Evolutionary conservation across 2,113 vertebrate genomes (phyloP).

Genomic region (Mus spicilegus): DNA sequence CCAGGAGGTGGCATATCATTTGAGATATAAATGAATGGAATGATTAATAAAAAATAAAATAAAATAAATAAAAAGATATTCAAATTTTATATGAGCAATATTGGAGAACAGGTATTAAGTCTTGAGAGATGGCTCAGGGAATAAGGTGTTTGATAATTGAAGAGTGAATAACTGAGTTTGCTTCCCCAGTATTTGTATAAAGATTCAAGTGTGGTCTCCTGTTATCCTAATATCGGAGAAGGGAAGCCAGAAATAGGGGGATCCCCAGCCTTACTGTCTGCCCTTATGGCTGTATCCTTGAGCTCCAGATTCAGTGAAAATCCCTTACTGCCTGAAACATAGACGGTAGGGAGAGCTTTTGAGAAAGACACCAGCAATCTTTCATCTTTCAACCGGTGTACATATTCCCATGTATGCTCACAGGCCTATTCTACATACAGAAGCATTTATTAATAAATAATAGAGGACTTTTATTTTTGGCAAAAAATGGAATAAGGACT

Average conservation of each 20-base stretch:
- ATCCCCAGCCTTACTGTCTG: neutral
- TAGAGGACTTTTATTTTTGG: neutral
- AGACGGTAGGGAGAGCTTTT: rapidly evolving
- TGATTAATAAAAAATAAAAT: too few relatives aligned
- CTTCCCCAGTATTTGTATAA: neutral
- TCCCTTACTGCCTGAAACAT: neutral
- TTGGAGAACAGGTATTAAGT: too few relatives aligned
- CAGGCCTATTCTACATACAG: neutral
- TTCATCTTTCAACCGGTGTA: neutral
- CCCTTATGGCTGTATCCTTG: neutral
- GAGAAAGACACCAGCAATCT: neutral
- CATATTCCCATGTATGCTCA: neutral
- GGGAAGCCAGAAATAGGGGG: neutral
- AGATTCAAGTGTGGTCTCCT: neutral
- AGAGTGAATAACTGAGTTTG: too few relatives aligned
- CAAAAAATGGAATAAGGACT: neutral
- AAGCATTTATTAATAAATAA: neutral
- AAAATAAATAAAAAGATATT: neutral
- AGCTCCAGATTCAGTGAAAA: neutral
- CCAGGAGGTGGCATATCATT: too few relatives aligned
- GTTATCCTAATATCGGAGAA: neutral
- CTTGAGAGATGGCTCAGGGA: neutral
- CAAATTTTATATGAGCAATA: neutral
- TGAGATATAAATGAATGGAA: too few relatives aligned
- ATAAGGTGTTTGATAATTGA: neutral